Base-by-base conservation (phyloP, 1,140 invertebrate species). In the Dolichoris vasculosae region DNA sequence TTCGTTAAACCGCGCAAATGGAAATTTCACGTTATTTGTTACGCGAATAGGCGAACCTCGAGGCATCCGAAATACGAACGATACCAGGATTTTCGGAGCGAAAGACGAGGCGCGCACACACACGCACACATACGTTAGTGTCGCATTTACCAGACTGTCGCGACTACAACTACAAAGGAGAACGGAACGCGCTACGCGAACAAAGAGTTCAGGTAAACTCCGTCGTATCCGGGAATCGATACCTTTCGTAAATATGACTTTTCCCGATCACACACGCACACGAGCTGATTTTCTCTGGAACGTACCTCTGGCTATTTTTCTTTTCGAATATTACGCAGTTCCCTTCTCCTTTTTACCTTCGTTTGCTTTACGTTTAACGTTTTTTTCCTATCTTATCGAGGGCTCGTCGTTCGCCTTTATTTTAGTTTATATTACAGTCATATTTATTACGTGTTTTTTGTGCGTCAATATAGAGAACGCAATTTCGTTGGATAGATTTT, bases 171-270 rank as follows among this genome's bases (percentile, higher is more conserved):
- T 6, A 79, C 77, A 79, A 79, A 63, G 46, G 51, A 63, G 77
- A 79, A 79, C 77, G 77, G 46, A 63, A 59, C 35, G 46, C 46
- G 75, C 55, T 40, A 32, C 51, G 48, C 51, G 55, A 63, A 63
- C 77, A 63, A 79, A 63, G 77, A 63, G 8, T 35, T 63, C 55
- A 7, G 55, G 13, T 55, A n/a, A n/a, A 30, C 13, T 17, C 75
- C 40, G 46, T 51, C 75, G 46, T 51, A 11, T 79, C 32, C 55
- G 23, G 48, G 77, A 79, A 79, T 63, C 48, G 6, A 79, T 79
- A 40, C 40, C 46, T 43, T 73, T 73, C 35, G 0, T n/a, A 43
- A 26, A n/a, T 26, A 3, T 38, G 2, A 40, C 69, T 43, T 73
- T 73, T 17, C 13, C 23, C 26, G 38, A 38, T 20, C 11, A 38